Evolutionary conservation across 2,797 vertebrate genomes (phyloP), one percentile per base, ranked within the genome.

Genomic region (Sebastolobus alascanus): DNA sequence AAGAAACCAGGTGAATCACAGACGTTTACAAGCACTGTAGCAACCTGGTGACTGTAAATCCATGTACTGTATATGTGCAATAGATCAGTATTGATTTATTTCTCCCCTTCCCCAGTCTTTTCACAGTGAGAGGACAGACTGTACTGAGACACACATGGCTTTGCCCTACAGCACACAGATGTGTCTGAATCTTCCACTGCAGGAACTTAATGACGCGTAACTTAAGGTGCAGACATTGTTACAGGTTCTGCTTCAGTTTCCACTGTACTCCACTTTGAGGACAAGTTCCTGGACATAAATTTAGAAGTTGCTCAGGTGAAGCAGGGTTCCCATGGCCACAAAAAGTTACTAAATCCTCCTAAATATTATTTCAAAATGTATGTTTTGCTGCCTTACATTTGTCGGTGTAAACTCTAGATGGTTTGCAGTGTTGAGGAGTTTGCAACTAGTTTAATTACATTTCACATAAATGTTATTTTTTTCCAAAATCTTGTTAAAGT

Each of bases 241-340:
- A 12, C 35, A 40, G 25, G 14, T 18, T 70, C 35, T 58, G 35
- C 68, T 70, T 56, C 55, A 56, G 68, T 58, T 58, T 55, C 31
- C 67, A 68, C 46, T 54, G 38, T 7, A 40, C 35, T 20, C 25
- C 40, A 20, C 40, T 68, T 37, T 22, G 14, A 18, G 22, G 22
- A 27, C 8, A 14, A 58, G 3, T 20, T 58, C 54, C 35, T 58
- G 33, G 9, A 64, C 5, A 43, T 61, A 35, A 22, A 61, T 22
- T 16, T 16, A 72, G 27, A 1, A 6, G 2, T 25, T 14, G 38
- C 22, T 46, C 56, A 31, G 12, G 12, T 46, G 43, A 46, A 8
- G 43, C 43, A 46, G 43, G 43, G 14, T 18, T 46, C 43, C 16
- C 14, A 18, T 46, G 43, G 43, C 43, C 43, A 46, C 43, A 46